Conservation (phyloP, 2,888 invertebrate species). For the Caenorhabditis becei region DNA sequence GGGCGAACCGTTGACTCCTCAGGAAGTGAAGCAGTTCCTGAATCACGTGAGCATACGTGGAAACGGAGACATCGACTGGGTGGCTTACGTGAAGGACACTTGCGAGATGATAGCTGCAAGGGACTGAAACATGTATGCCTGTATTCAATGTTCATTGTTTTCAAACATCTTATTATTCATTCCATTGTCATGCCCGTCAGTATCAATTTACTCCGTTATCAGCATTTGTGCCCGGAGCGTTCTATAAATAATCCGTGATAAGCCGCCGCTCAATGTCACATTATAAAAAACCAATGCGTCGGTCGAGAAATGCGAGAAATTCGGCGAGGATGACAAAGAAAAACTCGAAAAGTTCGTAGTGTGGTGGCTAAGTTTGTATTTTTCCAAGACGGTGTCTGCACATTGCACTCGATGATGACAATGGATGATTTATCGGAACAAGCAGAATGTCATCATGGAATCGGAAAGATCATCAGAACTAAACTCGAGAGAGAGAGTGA, state of each 20-base stretch:
- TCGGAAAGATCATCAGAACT: neutral
- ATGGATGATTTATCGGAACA: neutral
- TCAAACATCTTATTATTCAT: no score
- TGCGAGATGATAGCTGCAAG: conserved; percentile 61
- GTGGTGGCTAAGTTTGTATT: conserved; percentile 24
- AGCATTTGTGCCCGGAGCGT: conserved; percentile 27
- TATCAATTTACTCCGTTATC: conserved; percentile 22
- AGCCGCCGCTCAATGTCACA: conserved; percentile 43
- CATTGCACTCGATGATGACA: neutral
- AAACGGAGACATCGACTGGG: conserved; percentile 72
- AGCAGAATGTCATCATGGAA: conserved; percentile 8
- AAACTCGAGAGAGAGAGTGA: neutral
- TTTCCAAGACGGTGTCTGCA: neutral
- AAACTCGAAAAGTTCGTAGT: conserved; percentile 24
- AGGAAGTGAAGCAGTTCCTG: conserved; percentile 73
- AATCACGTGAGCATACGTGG: conserved; percentile 68
- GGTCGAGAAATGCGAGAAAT: conserved; percentile 29
- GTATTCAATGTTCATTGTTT: no score
- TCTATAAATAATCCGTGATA: conserved; percentile 57
- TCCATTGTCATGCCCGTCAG: neutral
- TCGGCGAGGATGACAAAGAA: conserved; percentile 7
- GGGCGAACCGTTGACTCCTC: conserved; percentile 70
- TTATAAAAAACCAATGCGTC: conserved; percentile 33
- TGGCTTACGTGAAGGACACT: conserved; percentile 69
- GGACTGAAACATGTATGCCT: no score